These are phyloP conservation scores for Drosophila mulleri DNA, from an alignment of 2,888 invertebrate genomes.

Conservation along the genomic window DNA sequence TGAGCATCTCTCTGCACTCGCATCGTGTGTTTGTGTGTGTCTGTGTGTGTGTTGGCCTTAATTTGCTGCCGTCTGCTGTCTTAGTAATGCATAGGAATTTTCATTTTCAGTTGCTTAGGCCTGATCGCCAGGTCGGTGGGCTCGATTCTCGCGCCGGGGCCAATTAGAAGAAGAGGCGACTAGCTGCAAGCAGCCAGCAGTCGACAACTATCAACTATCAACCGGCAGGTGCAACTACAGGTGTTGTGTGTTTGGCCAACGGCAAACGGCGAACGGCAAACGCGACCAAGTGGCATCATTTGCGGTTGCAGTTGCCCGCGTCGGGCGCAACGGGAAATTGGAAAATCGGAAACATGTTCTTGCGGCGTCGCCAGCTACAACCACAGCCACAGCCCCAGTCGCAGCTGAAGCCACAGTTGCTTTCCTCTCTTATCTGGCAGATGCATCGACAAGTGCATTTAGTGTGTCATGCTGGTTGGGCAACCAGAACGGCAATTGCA, in stretches of 20 bases:
- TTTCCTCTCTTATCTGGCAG: slow-evolving; percentile 72
- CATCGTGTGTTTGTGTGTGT: neutral
- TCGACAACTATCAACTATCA: slow-evolving; percentile 2
- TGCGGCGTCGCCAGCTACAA: slow-evolving; percentile 47
- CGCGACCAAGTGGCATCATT: slow-evolving; percentile 72
- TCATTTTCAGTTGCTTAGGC: slow-evolving; percentile 34
- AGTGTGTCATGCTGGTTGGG: slow-evolving; percentile 82
- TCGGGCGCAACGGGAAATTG: slow-evolving; percentile 65
- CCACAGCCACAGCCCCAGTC: neutral
- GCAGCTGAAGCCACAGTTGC: slow-evolving; percentile 43
- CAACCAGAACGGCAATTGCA: slow-evolving; percentile 73
- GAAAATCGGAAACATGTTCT: slow-evolving; percentile 79
- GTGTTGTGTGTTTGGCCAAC: slow-evolving; percentile 34
- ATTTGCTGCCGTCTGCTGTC: slow-evolving; percentile 2
- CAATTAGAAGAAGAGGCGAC: slow-evolving; percentile 24
- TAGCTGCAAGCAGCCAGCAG: neutral
- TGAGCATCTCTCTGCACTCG: neutral
- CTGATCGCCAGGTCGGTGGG: slow-evolving; percentile 1
- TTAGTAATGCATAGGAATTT: slow-evolving; percentile 21
- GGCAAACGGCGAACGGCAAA: slow-evolving; percentile 25
- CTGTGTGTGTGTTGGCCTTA: slow-evolving; percentile 17
- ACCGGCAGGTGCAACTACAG: slow-evolving; percentile 26
- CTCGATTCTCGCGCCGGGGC: slow-evolving; percentile 35
- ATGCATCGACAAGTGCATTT: slow-evolving; percentile 67
- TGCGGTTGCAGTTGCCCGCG: slow-evolving; percentile 52